Percentiles rank a stretch among this genome's conserved stretches.
phyloP scores from a whole-genome alignment of 1,140 invertebrate species.

The Drosophila rufa region DNA sequence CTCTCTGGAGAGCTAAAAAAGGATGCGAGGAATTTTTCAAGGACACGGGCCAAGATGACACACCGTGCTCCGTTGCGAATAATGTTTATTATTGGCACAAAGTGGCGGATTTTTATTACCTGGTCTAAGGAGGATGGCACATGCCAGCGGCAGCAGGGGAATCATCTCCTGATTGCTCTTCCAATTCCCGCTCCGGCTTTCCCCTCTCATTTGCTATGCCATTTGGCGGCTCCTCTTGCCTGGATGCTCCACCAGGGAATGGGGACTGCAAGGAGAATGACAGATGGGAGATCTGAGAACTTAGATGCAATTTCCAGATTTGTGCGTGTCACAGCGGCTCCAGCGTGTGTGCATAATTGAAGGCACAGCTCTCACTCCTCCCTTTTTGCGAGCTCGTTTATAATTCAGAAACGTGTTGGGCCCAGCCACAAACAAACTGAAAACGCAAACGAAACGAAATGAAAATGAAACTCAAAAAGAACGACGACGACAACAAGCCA shows the following conservation, averaged over 20 bases:
- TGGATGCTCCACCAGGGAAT: neutral
- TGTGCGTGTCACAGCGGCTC: constrained; percentile 20
- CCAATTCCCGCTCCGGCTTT: neutral
- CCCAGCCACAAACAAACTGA: constrained; percentile 35
- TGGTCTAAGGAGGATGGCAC: neutral
- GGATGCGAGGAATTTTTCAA: neutral
- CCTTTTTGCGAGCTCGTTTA: neutral
- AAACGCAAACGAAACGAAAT: constrained; percentile 9
- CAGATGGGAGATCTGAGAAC: constrained; percentile 5
- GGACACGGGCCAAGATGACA: constrained; percentile 3
- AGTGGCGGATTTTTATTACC: constrained; percentile 19
- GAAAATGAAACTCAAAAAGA: constrained; percentile 18
- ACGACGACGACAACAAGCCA: constrained; percentile 5
- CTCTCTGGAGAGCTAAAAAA: neutral
- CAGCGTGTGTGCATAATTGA: constrained; percentile 65
- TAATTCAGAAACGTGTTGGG: constrained; percentile 55
- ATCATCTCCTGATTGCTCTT: neutral
- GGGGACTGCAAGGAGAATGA: constrained; percentile 4
- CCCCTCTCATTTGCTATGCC: constrained; percentile 50
- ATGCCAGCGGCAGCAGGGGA: neutral
- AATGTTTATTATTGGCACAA: constrained; percentile 14
- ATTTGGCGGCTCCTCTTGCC: constrained; percentile 17
- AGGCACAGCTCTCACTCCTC: constrained; percentile 10
- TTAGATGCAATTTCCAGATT: constrained; percentile 50
- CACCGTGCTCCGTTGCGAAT: neutral